Evolutionary conservation across 2,113 vertebrate species (phyloP).

Genomic region (Symphodus melops): DNA sequence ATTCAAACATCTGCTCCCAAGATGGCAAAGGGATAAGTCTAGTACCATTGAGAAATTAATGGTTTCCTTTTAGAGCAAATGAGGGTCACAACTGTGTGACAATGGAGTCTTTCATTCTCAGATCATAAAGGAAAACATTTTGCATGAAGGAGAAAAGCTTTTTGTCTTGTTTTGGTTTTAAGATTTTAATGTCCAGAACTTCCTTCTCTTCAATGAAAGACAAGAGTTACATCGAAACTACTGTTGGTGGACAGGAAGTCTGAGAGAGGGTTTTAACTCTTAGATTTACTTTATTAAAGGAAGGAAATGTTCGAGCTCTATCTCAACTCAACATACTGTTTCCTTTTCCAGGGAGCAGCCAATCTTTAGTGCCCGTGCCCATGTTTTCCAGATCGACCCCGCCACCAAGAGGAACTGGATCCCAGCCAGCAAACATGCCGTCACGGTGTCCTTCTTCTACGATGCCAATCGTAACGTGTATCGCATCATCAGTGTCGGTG

Average conservation of each 20-base stretch:
- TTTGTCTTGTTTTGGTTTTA: background rate
- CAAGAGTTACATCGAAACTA: too few species aligned
- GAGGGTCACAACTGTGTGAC: background rate
- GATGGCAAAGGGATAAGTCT: constrained; percentile 18
- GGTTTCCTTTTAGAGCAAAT: background rate
- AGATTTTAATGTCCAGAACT: background rate
- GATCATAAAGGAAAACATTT: background rate
- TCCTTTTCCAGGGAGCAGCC: constrained; percentile 91
- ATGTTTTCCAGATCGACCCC: constrained; percentile 98
- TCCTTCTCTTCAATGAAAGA: background rate
- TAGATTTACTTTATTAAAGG: too few species aligned
- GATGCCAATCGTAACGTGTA: constrained; percentile 93
- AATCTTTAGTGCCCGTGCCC: constrained; percentile 94
- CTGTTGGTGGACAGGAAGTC: too few species aligned
- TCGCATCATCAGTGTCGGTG: constrained; percentile 97
- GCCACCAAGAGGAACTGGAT: constrained; percentile 97
- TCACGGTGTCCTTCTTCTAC: constrained; percentile 96
- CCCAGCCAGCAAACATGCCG: constrained; percentile 94
- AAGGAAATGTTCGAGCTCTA: background rate
- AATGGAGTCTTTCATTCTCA: background rate
- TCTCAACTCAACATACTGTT: background rate
- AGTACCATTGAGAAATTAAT: background rate
- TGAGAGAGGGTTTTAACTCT: too few species aligned
- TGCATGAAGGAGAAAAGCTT: background rate
- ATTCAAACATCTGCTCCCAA: constrained; percentile 29